These are phyloP conservation scores for Sorex fumeus DNA, from an alignment of 2,113 vertebrate species.

Conservation along the genomic window DNA sequence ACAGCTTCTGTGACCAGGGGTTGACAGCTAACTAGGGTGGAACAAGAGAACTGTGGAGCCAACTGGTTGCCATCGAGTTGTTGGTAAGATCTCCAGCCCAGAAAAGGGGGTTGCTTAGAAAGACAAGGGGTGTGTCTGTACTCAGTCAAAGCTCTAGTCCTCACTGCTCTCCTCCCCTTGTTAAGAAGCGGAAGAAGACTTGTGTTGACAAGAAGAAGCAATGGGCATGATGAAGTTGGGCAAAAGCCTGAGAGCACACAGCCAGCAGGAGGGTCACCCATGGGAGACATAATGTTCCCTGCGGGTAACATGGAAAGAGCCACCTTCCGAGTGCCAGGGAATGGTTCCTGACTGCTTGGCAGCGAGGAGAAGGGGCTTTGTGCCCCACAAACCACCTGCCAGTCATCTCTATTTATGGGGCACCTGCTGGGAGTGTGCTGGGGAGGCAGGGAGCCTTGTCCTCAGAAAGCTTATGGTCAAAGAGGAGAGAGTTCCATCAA, in stretches of 20 bases:
- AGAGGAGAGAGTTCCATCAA: neutral
- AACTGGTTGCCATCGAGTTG: neutral
- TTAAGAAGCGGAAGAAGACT: constrained; percentile 56
- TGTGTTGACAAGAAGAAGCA: constrained; percentile 21
- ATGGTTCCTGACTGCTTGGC: constrained; percentile 72
- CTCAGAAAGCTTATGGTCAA: constrained; percentile 79
- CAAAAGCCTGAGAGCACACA: neutral
- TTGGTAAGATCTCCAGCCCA: neutral
- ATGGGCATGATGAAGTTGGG: constrained; percentile 55
- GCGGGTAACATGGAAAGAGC: constrained; percentile 63
- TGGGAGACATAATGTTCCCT: constrained; percentile 75
- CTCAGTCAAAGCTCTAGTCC: neutral
- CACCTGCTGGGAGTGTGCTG: constrained; percentile 75
- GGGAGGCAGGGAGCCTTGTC: constrained; percentile 69
- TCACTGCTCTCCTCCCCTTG: constrained; percentile 54
- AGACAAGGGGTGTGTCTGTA: neutral
- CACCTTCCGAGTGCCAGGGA: constrained; percentile 46
- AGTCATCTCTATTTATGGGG: constrained; percentile 78
- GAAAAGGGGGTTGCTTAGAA: constrained; percentile 64
- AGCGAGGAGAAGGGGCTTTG: constrained; percentile 66
- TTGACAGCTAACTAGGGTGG: neutral
- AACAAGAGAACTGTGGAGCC: neutral
- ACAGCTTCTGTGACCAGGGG: too few relatives aligned
- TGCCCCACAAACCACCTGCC: constrained; percentile 26
- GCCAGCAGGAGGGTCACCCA: neutral